A percentile compares a stretch with the other conserved stretches of the same genome.
Conservation (phyloP, 2,113 vertebrate genomes). For the Amphiprion ocellaris region DNA sequence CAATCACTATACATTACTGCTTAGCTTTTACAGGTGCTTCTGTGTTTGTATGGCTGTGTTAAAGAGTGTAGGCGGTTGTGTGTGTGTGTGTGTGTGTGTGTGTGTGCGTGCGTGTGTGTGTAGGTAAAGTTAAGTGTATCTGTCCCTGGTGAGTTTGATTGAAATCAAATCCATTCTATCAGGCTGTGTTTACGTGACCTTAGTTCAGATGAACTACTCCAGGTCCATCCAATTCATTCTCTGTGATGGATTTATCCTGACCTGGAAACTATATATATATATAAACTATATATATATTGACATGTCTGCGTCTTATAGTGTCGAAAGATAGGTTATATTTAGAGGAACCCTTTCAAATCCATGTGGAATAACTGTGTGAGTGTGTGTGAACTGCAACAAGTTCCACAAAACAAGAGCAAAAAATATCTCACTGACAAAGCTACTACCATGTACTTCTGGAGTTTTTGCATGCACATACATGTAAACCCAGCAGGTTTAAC, state of each 20-base stretch:
- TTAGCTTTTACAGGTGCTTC: slow-evolving; percentile 55
- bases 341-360: not conserved
- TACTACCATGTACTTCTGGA: not conserved
- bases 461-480: slow-evolving; percentile 39
- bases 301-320: too few species aligned
- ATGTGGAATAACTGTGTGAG: not conserved
- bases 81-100: slow-evolving; percentile 9
- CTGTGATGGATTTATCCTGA: slow-evolving; percentile 43
- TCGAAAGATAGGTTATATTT: slow-evolving; percentile 5
- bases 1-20: not conserved
- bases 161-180: slow-evolving; percentile 60
- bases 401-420: not conserved
- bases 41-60: slow-evolving; percentile 7
- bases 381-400: too few species aligned
- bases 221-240: slow-evolving; percentile 36
- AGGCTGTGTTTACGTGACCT: slow-evolving; percentile 53
- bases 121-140: slow-evolving; percentile 32
- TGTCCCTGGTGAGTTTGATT: slow-evolving; percentile 49
- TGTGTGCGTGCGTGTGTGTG: slow-evolving; percentile 24
- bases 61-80: slow-evolving; percentile 17
- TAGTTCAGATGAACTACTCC: slow-evolving; percentile 49
- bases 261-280: not conserved
- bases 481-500: slow-evolving; percentile 34
- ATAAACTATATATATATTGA: too few species aligned
- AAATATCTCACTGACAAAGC: slow-evolving; percentile 20